Evolutionary conservation across 2,797 vertebrate genomes (phyloP).

Genomic region (Schizopygopsis pylzovi): DNA sequence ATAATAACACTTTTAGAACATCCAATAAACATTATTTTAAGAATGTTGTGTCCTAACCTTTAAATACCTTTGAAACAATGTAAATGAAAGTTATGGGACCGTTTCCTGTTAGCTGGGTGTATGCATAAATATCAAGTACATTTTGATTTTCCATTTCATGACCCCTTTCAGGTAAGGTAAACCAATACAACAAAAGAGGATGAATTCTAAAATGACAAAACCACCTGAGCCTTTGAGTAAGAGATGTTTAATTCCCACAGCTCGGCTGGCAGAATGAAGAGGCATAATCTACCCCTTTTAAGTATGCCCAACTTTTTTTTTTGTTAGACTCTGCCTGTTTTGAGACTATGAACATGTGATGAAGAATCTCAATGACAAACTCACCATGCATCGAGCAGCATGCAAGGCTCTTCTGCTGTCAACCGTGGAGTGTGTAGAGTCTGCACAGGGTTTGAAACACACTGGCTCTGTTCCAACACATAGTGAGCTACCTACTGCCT

Average conservation of each 20-base stretch:
- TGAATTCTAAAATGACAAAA: constrained; percentile 26
- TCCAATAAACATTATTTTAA: too few species aligned
- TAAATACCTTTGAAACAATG: too few species aligned
- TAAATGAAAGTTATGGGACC: too few species aligned
- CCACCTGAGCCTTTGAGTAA: background rate
- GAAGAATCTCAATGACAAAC: constrained; percentile 20
- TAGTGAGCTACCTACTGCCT: constrained; percentile 28
- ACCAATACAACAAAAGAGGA: background rate
- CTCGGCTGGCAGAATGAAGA: background rate
- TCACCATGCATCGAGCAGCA: constrained; percentile 16
- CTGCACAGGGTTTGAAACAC: constrained; percentile 15
- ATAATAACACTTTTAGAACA: too few species aligned
- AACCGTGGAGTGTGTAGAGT: constrained; percentile 17
- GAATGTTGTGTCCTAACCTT: too few species aligned
- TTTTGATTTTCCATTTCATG: background rate
- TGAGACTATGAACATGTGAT: constrained; percentile 16
- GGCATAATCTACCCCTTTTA: constrained; percentile 16
- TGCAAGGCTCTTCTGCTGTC: constrained; percentile 14
- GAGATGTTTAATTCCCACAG: background rate
- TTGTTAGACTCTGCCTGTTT: background rate
- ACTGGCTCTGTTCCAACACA: background rate
- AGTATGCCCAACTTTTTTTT: background rate
- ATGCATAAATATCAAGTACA: background rate
- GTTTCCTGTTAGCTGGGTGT: too few species aligned
- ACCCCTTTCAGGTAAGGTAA: background rate